Evolutionary conservation across 2,113 vertebrate species (phyloP), one percentile per base, ranked within the genome.

Genomic region (Cygnus buccinator): DNA sequence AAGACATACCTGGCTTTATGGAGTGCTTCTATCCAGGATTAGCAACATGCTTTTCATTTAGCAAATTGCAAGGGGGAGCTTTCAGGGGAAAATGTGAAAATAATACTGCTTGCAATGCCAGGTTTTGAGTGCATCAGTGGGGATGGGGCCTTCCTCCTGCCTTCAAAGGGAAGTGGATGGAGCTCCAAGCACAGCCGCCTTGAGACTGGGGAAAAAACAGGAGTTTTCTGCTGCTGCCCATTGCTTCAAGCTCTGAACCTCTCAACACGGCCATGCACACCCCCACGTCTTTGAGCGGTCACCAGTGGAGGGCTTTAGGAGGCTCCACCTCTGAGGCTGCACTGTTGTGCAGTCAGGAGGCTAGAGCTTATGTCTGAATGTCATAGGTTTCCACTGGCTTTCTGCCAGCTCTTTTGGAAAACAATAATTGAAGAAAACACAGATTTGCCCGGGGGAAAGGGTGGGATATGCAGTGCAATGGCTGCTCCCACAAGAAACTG

Each of bases 231-330:
- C 2, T 4, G 43, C 62, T 44, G 43, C 37, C 19, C 43, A 46
- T 46, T 57, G 55, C 35, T 74, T 58, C 3, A 43, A 65, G 67
- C 48, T 79, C 58, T 13, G 25, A 31, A 28, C 46, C 26, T 62
- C 52, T 11, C 15, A 8, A 10, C 39, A 6, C 1, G 0, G 44
- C 68, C 6, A 0, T 4, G 52, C 46, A 63, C 37, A 28, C 13
- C 48, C 39, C 26, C 23, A 3, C 7, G 0, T 20, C 50, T 18
- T 8, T 39, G 44, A 11, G 16, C 15, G 29, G 41, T 31, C 37
- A 44, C 29, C 55, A 33, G 41, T 6, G 29, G 39, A 18, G 62
- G 17, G 44, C 19, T 43, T 39, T 19, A 10, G 31, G n/a, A 31
- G 19, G 17, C 59, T 13, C 39, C 31, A 16, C 9, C 35, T 7